These are phyloP conservation scores for Decapterus maruadsi DNA, from an alignment of 2,797 vertebrate species.

Conservation along the genomic window DNA sequence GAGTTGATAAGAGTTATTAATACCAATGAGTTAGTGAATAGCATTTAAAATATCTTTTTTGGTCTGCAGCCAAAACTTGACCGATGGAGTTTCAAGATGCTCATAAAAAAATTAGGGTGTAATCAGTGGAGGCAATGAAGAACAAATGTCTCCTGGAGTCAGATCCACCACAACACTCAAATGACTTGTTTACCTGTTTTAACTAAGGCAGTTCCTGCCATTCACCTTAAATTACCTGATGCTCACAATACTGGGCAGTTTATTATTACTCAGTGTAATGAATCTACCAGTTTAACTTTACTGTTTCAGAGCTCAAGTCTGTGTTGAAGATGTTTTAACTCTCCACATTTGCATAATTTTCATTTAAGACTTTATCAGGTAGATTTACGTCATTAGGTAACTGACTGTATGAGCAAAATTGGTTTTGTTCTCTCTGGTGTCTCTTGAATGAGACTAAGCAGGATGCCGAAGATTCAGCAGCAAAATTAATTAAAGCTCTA, in stretches of 20 bases:
- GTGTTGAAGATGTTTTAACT: conserved; percentile 11
- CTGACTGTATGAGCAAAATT: conserved; percentile 2
- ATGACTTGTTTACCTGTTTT: conserved; percentile 4
- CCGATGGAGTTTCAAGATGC: not conserved
- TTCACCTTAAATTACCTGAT: not conserved
- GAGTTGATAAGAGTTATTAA: conserved; percentile 14
- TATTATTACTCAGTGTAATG: not conserved
- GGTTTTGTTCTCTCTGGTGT: not conserved
- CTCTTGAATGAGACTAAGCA: conserved; percentile 10
- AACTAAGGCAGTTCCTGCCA: not conserved
- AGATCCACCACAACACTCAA: not conserved
- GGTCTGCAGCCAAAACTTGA: not conserved
- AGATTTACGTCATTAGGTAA: conserved; percentile 6
- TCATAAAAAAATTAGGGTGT: not conserved
- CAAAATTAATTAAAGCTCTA: conserved; percentile 16
- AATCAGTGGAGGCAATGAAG: not conserved
- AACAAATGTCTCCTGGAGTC: conserved; percentile 7
- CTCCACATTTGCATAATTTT: conserved; percentile 9
- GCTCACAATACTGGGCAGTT: not conserved
- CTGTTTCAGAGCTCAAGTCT: not conserved
- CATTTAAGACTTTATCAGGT: conserved; percentile 16
- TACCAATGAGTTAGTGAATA: not conserved
- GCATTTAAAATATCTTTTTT: not conserved
- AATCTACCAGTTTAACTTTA: not conserved
- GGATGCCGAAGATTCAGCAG: not conserved